Evolutionary conservation across 2,888 invertebrate genomes (phyloP).

Genomic region (Steinernema carpocapsae): DNA sequence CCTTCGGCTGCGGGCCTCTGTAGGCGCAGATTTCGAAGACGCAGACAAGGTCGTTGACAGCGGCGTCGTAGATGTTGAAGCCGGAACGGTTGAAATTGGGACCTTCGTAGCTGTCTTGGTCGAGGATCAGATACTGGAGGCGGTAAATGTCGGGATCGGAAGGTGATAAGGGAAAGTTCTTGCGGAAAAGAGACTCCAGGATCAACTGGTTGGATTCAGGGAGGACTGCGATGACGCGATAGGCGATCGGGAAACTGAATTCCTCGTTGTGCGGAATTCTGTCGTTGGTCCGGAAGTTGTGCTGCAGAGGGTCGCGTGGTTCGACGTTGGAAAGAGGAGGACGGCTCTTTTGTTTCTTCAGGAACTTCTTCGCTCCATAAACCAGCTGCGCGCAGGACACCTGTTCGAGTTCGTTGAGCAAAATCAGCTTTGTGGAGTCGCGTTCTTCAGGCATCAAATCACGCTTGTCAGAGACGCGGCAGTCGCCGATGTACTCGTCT

Average conservation of each 20-base stretch:
- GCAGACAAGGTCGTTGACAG: conserved; percentile 25
- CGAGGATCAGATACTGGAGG: conserved; percentile 44
- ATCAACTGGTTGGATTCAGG: background rate
- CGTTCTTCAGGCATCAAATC: background rate
- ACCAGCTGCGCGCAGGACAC: background rate
- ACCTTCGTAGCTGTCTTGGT: conserved; percentile 45
- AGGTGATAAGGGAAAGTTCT: background rate
- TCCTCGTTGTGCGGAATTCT: background rate
- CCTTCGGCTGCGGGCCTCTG: background rate
- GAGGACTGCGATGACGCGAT: conserved; percentile 13
- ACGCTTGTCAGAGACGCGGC: background rate
- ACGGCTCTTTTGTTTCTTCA: background rate
- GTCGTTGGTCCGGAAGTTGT: background rate
- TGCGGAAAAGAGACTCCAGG: conserved; percentile 1
- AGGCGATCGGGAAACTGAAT: conserved; percentile 8
- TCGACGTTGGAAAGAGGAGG: background rate
- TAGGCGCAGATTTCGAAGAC: background rate
- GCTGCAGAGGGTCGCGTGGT: background rate
- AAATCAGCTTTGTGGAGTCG: background rate
- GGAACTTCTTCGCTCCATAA: background rate
- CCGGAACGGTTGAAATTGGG: conserved; percentile 24
- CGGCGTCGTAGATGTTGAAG: conserved; percentile 22
- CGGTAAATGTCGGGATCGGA: background rate
- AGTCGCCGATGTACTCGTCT: background rate
- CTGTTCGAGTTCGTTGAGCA: background rate